Percentiles rank a stretch among this genome's conserved stretches.
Evolutionary conservation across 2,797 vertebrate species (phyloP).

Genomic region (Poecilia gillii): DNA sequence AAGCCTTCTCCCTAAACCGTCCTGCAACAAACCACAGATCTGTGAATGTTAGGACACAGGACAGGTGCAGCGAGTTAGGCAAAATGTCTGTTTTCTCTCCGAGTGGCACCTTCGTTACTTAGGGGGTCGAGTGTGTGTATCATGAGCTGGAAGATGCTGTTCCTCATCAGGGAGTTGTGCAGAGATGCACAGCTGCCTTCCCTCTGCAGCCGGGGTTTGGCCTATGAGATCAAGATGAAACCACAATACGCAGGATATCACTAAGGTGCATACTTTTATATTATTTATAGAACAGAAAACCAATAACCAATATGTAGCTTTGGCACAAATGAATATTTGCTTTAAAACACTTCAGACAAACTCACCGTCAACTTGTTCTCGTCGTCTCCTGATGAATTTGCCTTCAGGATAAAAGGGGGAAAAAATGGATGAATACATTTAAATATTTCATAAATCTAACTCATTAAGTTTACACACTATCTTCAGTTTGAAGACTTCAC

Average conservation of each 20-base stretch:
- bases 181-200: conserved; percentile 96
- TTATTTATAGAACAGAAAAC: neutral
- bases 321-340: neutral
- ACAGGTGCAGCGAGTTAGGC: no score
- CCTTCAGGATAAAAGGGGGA: conserved; percentile 63
- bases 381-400: conserved; percentile 74
- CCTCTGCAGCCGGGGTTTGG: conserved; percentile 92
- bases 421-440: neutral
- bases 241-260: neutral
- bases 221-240: conserved; percentile 65
- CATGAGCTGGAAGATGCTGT: conserved; percentile 99
- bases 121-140: conserved; percentile 97
- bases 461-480: neutral
- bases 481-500: neutral
- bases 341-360: conserved; percentile 11
- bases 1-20: conserved; percentile 93
- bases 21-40: conserved; percentile 77
- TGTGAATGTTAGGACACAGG: neutral
- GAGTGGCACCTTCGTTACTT: conserved; percentile 84
- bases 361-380: conserved; percentile 89
- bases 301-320: neutral
- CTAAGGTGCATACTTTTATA: neutral
- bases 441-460: neutral
- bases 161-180: conserved; percentile 97
- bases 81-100: neutral